These are phyloP conservation scores for Lepidurus arcticus DNA, from an alignment of 1,140 invertebrate species.

Conservation along the genomic window DNA sequence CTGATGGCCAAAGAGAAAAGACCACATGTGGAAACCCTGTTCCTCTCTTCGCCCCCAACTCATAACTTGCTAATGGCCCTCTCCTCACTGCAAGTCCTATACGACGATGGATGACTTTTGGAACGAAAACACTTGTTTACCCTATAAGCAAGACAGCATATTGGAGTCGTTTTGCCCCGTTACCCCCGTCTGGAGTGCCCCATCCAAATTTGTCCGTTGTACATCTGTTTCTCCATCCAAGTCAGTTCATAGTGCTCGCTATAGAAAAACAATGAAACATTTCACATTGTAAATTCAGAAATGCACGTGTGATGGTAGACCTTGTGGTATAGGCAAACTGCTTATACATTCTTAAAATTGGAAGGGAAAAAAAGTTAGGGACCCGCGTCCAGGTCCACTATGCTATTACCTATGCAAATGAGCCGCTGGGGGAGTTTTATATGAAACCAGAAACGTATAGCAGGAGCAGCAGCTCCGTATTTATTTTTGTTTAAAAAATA, in stretches of 20 bases:
- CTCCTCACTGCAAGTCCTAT: background rate
- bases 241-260: background rate
- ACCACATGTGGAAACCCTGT: background rate
- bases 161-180: background rate
- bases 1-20: background rate
- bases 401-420: conserved; percentile 22
- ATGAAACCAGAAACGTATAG: conserved; percentile 14
- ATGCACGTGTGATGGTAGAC: background rate
- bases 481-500: background rate
- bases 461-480: conserved; percentile 14
- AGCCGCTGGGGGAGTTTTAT: conserved; percentile 11
- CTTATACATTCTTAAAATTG: conserved; percentile 19
- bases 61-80: conserved; percentile 19
- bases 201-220: background rate
- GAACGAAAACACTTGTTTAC: conserved; percentile 9
- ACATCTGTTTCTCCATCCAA: background rate
- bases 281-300: background rate
- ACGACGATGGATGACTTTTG: conserved; percentile 14
- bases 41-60: background rate
- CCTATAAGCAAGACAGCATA: background rate
- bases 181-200: background rate
- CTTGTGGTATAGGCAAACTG: conserved; percentile 3
- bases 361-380: background rate
- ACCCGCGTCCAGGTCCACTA: conserved; percentile 9
- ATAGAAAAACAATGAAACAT: background rate